Base-by-base conservation (phyloP, 2,888 invertebrate genomes). In the Anagyrus pseudococci region DNA sequence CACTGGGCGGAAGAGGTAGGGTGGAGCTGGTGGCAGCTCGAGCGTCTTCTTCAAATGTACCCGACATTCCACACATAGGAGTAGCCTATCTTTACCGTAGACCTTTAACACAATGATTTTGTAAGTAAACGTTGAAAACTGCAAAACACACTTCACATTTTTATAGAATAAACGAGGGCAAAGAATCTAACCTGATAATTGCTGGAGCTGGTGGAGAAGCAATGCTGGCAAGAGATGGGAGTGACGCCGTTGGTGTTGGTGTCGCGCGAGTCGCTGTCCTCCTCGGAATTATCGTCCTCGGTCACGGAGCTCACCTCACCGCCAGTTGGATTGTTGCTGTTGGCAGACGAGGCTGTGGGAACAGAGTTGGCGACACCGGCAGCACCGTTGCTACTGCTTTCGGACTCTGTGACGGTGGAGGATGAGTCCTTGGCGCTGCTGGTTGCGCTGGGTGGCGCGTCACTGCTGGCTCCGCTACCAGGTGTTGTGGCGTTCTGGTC, bases 211-310 rank as follows among this genome's bases (percentile, higher is more conserved):
- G 88, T 89, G 3, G 89, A 87, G 72, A 87, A 89, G 76, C 92
- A 92, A 76, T 91, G 89, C 67, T 89, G 87, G 73, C 92, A 92
- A 26, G 84, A 82, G 67, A 83, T 83, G 29, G 4, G 29, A 0
- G 74, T 69, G 46, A 73, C 72, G 19, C 80, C 80, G 72, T 80
- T 79, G 3, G 80, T 79, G 53, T 80, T 80, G 72, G 94, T 89
- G 76, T 94, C 93, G 77, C 95, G 87, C 62, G 94, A 95, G 83
- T 96, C 96, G 81, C 95, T 95, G 81, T 96, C 96, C 81, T 96
- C 95, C 79, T 96, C 96, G 69, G 96, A 96, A 83, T 93, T 93
- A 80, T 96, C 94, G 85, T 92, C 92, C 81, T 92, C 92, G 57
- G 92, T 92, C 66, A 92, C 90, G 64, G 92, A 92, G 68, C 87